phyloP scores from a whole-genome alignment of 2,888 invertebrate genomes.

The Archips crataeganus region DNA sequence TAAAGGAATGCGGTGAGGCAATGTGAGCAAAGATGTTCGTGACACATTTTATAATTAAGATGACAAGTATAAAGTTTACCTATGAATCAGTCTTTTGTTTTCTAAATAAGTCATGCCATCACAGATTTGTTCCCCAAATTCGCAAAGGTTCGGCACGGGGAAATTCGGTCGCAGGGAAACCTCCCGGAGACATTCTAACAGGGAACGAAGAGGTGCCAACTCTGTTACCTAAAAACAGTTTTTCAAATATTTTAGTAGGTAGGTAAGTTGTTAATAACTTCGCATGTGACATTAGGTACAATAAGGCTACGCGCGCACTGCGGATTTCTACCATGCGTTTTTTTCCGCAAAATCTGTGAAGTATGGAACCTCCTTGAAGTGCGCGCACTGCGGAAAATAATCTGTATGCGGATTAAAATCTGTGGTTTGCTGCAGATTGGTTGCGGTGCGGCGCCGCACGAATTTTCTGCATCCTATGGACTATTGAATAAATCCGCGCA shows the following conservation, averaged over 20 bases:
- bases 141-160: conserved; percentile 96
- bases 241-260: background rate
- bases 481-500: no score
- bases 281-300: background rate
- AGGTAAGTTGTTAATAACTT: no score
- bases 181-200: conserved; percentile 98
- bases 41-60: background rate
- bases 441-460: no score
- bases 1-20: background rate
- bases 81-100: conserved; percentile 97
- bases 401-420: no score
- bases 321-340: no score
- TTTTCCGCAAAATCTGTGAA: no score
- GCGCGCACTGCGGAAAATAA: no score
- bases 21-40: conserved; percentile 8
- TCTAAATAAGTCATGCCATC: conserved; percentile 99
- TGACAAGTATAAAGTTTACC: conserved; percentile 70
- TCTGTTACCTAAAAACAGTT: conserved; percentile 91
- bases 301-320: no score
- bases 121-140: conserved; percentile 98
- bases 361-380: no score
- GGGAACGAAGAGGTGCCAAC: conserved; percentile 96
- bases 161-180: conserved; percentile 96
- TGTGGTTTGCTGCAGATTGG: no score
- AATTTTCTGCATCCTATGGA: no score